phyloP scores from a whole-genome alignment of 2,888 invertebrate genomes.

The Temnothorax rugatulus region DNA sequence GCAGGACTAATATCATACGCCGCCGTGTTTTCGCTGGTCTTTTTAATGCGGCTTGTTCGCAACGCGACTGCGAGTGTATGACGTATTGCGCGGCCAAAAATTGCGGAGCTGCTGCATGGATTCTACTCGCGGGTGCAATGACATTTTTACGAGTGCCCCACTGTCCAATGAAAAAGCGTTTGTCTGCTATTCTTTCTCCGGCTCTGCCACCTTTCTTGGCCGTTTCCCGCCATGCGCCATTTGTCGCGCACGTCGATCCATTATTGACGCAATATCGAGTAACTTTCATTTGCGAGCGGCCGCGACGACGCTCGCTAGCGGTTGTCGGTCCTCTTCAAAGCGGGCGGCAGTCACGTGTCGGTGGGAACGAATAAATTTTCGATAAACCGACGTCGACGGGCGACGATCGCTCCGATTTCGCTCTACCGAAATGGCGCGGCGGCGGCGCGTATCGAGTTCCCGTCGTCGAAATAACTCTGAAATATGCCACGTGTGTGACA shows the following conservation, averaged over 20 bases:
- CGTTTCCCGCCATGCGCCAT: constrained; percentile 42
- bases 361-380: constrained; percentile 76
- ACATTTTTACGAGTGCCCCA: constrained; percentile 48
- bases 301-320: constrained; percentile 67
- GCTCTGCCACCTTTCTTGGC: constrained; percentile 42
- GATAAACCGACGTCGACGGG: constrained; percentile 77
- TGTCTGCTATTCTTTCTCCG: constrained; percentile 42
- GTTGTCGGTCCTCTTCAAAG: constrained; percentile 73
- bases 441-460: constrained; percentile 75
- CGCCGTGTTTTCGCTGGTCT: neutral
- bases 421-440: constrained; percentile 74
- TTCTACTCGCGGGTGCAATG: constrained; percentile 25
- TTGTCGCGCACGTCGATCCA: constrained; percentile 60
- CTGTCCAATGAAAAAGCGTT: constrained; percentile 49
- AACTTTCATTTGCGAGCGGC: constrained; percentile 72
- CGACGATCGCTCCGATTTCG: constrained; percentile 75
- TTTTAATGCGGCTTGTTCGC: constrained; percentile 41
- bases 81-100: constrained; percentile 55
- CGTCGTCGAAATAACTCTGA: constrained; percentile 76
- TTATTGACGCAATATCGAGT: constrained; percentile 76
- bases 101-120: constrained; percentile 11
- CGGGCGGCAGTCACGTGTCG: constrained; percentile 70
- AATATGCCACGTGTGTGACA: constrained; percentile 74
- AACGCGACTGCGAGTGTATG: constrained; percentile 27
- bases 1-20: constrained; percentile 33